Conservation (phyloP, 2,888 invertebrate species). For the Macrophya alboannulata region DNA sequence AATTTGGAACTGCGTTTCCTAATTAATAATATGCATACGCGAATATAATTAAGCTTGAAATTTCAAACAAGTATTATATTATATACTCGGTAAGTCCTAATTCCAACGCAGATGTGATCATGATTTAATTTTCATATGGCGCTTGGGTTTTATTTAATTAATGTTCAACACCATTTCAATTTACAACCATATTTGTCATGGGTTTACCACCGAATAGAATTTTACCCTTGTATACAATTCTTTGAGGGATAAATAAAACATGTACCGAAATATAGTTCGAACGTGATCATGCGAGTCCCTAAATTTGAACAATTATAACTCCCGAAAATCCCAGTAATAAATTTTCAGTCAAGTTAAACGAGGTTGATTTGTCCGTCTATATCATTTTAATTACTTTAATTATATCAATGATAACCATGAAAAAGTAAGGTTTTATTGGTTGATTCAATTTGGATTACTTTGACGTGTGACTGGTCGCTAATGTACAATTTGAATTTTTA, state of each 20-base stretch:
- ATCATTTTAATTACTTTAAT: background rate
- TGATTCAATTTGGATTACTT: background rate
- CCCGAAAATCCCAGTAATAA: background rate
- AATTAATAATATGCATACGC: background rate
- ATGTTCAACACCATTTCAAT: slow-evolving; percentile 5
- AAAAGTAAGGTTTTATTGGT: background rate
- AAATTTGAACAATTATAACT: background rate
- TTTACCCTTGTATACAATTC: slow-evolving; percentile 1
- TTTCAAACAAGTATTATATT: background rate
- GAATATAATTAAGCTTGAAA: background rate
- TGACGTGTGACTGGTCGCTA: background rate
- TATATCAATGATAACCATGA: background rate
- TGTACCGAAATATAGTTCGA: background rate
- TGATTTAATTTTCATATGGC: slow-evolving; percentile 4
- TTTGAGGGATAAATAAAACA: background rate
- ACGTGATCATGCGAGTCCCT: background rate
- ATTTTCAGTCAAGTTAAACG: background rate
- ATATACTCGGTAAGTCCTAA: background rate
- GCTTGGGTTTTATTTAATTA: slow-evolving; percentile 22
- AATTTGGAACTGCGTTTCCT: background rate
- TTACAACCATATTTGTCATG: slow-evolving; percentile 13
- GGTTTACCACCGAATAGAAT: background rate
- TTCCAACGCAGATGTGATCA: slow-evolving; percentile 8
- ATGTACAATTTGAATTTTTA: background rate
- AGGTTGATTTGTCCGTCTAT: slow-evolving; percentile 22